phyloP scores from a whole-genome alignment of 2,113 vertebrate species.

The Nettapus auritus region DNA sequence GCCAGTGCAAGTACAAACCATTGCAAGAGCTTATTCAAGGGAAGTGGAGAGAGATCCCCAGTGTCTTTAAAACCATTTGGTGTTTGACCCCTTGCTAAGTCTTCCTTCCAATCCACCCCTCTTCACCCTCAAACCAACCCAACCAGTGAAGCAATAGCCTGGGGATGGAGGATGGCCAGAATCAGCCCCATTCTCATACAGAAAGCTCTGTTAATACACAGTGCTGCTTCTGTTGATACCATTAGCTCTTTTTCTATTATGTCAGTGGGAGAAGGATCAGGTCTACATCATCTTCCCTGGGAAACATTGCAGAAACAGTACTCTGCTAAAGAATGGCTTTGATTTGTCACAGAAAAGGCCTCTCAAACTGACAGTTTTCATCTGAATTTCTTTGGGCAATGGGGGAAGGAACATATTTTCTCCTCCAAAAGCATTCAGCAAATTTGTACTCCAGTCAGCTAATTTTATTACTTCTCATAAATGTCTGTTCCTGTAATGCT shows the following conservation, averaged over 20 bases:
- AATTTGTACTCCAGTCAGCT: conserved; percentile 72
- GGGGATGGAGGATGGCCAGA: neutral
- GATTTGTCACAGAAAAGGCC: neutral
- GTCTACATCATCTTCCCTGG: neutral
- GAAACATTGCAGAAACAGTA: neutral
- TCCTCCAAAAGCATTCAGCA: conserved; percentile 63
- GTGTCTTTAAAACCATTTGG: neutral
- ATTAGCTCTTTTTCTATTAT: neutral
- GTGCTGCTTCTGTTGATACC: neutral
- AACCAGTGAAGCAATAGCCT: neutral
- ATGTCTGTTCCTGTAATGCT: conserved; percentile 69
- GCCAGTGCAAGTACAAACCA: neutral
- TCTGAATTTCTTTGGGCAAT: conserved; percentile 41
- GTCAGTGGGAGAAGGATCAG: neutral
- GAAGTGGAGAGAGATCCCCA: neutral
- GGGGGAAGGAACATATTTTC: conserved; percentile 57
- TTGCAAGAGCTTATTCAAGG: neutral
- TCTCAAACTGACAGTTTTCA: conserved; percentile 21
- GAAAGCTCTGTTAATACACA: neutral
- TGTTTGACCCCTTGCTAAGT: neutral
- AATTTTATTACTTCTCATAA: conserved; percentile 75
- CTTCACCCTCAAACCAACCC: neutral
- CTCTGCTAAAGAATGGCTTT: conserved; percentile 7
- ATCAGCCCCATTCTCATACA: neutral
- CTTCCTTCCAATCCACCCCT: neutral